These are phyloP conservation scores for Eupithecia pulchellata DNA, from an alignment of 2,888 invertebrate genomes.

Conservation along the genomic window DNA sequence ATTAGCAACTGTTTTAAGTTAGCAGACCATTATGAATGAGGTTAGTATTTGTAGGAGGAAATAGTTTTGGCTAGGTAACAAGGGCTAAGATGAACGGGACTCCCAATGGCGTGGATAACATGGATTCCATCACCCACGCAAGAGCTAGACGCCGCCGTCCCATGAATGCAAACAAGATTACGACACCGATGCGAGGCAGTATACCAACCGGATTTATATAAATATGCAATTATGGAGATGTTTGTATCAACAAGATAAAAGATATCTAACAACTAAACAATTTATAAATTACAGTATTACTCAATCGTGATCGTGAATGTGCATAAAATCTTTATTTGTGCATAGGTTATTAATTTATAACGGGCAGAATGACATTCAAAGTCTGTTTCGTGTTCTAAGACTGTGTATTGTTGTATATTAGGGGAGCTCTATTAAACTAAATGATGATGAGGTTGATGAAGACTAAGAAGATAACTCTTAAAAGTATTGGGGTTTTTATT, in stretches of 20 bases:
- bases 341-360: neutral
- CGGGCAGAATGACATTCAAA: neutral
- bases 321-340: constrained; percentile 16
- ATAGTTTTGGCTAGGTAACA: constrained; percentile 2
- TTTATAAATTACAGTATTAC: constrained; percentile 27
- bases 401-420: neutral
- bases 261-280: constrained; percentile 21
- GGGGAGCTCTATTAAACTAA: neutral
- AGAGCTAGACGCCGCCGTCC: constrained; percentile 49
- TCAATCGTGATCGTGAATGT: constrained; percentile 21
- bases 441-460: neutral
- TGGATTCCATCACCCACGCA: constrained; percentile 52
- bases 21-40: too few species aligned
- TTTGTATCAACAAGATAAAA: constrained; percentile 28
- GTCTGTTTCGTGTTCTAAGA: neutral
- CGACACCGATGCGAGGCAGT: constrained; percentile 44
- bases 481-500: neutral
- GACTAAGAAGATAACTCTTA: neutral
- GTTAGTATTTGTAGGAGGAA: neutral
- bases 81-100: constrained; percentile 30
- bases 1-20: too few species aligned
- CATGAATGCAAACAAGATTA: constrained; percentile 58
- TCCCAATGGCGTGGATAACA: constrained; percentile 44
- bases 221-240: constrained; percentile 54
- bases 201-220: constrained; percentile 56